Conservation (phyloP, 2,113 vertebrate species). For the Cololabis saira region DNA sequence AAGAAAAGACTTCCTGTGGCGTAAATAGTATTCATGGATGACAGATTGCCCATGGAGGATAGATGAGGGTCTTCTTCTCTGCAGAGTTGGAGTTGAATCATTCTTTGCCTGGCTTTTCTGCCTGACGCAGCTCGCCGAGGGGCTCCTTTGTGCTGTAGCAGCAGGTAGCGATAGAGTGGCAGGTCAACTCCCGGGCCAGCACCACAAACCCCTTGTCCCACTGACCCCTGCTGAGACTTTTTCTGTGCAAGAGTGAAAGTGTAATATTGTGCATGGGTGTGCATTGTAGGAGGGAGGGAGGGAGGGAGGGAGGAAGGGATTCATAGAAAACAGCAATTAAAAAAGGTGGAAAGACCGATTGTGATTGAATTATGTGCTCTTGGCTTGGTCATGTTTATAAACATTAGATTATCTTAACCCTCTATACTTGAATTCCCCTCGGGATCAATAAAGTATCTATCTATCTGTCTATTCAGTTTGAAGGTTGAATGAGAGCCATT, state of each 20-base stretch:
- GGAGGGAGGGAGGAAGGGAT: conserved; percentile 1
- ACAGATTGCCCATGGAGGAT: conserved; percentile 81
- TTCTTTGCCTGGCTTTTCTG: conserved; percentile 81
- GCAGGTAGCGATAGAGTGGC: conserved; percentile 81
- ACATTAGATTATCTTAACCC: background rate
- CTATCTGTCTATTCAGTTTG: background rate
- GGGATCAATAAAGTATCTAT: too few species aligned
- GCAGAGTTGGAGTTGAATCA: conserved; percentile 74
- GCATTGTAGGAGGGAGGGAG: background rate
- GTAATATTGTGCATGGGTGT: conserved; percentile 32
- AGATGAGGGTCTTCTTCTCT: conserved; percentile 71
- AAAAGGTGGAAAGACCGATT: background rate
- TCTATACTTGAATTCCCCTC: too few species aligned
- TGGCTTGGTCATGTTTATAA: background rate
- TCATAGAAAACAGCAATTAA: background rate
- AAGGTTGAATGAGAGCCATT: background rate
- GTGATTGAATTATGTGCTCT: background rate
- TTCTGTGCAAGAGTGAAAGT: conserved; percentile 57
- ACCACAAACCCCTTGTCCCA: conserved; percentile 57
- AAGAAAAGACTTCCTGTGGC: conserved; percentile 79
- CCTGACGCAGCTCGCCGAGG: conserved; percentile 62
- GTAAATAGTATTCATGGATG: conserved; percentile 82
- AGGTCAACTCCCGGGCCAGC: conserved; percentile 80
- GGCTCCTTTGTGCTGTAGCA: conserved; percentile 78
- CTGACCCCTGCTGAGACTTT: conserved; percentile 71